Evolutionary conservation across 2,797 vertebrate species (phyloP).

Genomic region (Myripristis murdjan): DNA sequence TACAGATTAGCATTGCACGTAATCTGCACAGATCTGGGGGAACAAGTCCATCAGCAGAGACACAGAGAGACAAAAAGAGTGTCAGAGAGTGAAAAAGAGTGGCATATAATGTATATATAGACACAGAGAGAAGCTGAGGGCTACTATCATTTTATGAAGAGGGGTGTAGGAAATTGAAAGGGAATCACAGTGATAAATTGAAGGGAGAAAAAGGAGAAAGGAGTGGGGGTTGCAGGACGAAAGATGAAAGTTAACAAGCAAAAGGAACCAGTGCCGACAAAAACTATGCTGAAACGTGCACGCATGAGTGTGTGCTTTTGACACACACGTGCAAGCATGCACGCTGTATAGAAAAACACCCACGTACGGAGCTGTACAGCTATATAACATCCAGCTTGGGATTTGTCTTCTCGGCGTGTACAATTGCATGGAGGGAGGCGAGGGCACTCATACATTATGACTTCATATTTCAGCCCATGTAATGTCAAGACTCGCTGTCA

Average conservation of each 20-base stretch:
- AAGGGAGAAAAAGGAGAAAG: conserved; percentile 1
- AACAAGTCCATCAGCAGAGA: conserved; percentile 12
- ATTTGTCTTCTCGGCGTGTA: conserved; percentile 65
- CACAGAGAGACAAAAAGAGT: conserved; percentile 18
- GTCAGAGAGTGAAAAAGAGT: conserved; percentile 13
- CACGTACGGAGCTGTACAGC: conserved; percentile 2
- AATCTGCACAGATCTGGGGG: conserved; percentile 53
- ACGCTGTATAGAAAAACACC: conserved; percentile 1
- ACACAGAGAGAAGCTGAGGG: conserved; percentile 1
- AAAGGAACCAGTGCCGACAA: too few relatives aligned
- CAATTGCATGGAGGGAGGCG: conserved; percentile 40
- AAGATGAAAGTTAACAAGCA: background rate
- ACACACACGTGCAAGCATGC: conserved; percentile 1
- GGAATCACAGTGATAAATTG: too few relatives aligned
- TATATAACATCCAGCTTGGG: conserved; percentile 37
- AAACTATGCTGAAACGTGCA: too few relatives aligned
- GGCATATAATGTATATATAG: background rate
- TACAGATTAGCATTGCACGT: conserved; percentile 32
- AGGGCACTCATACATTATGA: conserved; percentile 56
- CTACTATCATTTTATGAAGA: background rate
- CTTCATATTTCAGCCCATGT: conserved; percentile 59
- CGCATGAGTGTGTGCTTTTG: conserved; percentile 14
- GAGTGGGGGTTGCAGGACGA: conserved; percentile 2
- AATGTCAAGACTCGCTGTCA: conserved; percentile 46
- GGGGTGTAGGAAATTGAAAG: background rate